Conservation (phyloP, 2,888 invertebrate genomes). For the Trichogramma evanescens region DNA sequence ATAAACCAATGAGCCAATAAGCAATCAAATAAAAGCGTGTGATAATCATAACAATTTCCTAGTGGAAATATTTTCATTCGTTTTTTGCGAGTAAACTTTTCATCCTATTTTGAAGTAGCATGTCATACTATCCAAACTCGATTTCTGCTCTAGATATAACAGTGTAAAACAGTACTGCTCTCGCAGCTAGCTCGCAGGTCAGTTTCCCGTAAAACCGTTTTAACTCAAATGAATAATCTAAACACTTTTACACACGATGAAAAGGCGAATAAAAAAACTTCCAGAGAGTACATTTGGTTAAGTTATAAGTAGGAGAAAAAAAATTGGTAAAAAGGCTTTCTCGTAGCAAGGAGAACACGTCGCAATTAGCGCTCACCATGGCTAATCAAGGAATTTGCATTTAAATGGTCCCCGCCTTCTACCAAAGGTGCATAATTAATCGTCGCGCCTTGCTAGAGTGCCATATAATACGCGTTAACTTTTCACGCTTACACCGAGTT, state of each 20-base stretch:
- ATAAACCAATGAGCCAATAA: too few species aligned
- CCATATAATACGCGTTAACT: constrained; percentile 23
- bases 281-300: not conserved
- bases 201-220: not conserved
- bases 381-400: constrained; percentile 44
- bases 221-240: constrained; percentile 5
- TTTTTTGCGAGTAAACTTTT: too few species aligned
- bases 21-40: too few species aligned
- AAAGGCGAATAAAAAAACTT: too few species aligned
- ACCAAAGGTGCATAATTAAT: constrained; percentile 40
- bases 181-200: not conserved
- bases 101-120: too few species aligned
- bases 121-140: too few species aligned
- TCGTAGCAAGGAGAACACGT: constrained; percentile 26
- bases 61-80: too few species aligned
- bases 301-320: not conserved
- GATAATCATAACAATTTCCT: too few species aligned
- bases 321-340: not conserved
- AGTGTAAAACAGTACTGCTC: not conserved
- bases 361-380: constrained; percentile 38
- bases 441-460: constrained; percentile 23
- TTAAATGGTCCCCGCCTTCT: constrained; percentile 37
- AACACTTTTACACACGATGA: too few species aligned
- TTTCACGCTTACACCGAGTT: not conserved
- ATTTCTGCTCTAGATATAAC: not conserved